These are phyloP conservation scores for Drosophila planitibia DNA, from an alignment of 2,888 invertebrate species.

Conservation along the genomic window DNA sequence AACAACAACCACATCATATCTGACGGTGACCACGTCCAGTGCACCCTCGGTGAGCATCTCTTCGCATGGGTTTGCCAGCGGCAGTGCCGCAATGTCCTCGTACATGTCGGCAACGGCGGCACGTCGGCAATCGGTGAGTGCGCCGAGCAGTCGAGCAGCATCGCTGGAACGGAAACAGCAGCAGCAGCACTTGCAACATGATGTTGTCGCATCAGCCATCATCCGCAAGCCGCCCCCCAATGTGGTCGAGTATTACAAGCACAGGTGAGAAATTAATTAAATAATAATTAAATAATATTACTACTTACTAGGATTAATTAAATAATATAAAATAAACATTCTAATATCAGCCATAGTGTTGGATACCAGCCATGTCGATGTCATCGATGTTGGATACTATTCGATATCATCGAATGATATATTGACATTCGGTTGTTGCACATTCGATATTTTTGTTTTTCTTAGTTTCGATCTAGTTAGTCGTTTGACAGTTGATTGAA, in stretches of 20 bases:
- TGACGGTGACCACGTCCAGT: slow-evolving; percentile 53
- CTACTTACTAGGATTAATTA: neutral
- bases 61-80: slow-evolving; percentile 69
- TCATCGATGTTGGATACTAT: neutral
- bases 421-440: neutral
- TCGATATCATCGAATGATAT: neutral
- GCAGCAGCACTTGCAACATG: slow-evolving; percentile 48
- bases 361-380: no score
- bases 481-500: neutral
- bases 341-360: neutral
- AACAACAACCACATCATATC: slow-evolving; percentile 39
- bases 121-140: slow-evolving; percentile 77
- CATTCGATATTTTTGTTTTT: neutral
- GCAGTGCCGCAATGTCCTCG: slow-evolving; percentile 68
- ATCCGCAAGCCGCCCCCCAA: slow-evolving; percentile 79
- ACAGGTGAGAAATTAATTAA: slow-evolving; percentile 53
- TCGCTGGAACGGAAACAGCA: slow-evolving; percentile 83
- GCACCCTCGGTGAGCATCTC: slow-evolving; percentile 64
- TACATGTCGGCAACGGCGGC: slow-evolving; percentile 69
- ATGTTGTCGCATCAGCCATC: slow-evolving; percentile 41
- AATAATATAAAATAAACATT: neutral
- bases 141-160: slow-evolving; percentile 82
- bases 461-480: neutral
- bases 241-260: slow-evolving; percentile 73
- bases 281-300: no score